A percentile compares a stretch with the other conserved stretches of the same genome.
Evolutionary conservation across 2,797 vertebrate genomes (phyloP).

Genomic region (Prunella strophiata): DNA sequence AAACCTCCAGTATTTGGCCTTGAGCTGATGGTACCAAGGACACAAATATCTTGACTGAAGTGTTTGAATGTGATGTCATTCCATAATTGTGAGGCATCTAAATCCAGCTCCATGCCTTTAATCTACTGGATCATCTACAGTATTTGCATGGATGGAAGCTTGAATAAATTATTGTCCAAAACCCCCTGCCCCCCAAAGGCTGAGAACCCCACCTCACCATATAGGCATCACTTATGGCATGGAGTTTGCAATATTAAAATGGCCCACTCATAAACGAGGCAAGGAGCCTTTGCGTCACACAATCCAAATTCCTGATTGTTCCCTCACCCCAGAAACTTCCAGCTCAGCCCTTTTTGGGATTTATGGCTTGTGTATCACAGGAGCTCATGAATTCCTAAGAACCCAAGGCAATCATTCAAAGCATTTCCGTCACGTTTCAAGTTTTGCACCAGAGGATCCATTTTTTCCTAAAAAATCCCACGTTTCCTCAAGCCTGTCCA

Average conservation of each 20-base stretch:
- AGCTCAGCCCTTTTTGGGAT: not conserved
- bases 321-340: not conserved
- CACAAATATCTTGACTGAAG: not conserved
- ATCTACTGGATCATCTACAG: not conserved
- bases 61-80: not conserved
- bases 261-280: not conserved
- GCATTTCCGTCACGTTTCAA: rapidly evolving
- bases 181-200: not conserved
- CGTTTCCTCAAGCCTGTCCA: not conserved
- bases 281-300: not conserved
- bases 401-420: not conserved
- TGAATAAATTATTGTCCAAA: not conserved
- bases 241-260: not conserved
- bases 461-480: not conserved
- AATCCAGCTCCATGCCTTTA: not conserved
- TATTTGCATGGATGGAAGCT: not conserved
- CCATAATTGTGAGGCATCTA: not conserved
- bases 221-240: not conserved
- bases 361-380: not conserved
- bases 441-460: not conserved
- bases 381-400: not conserved
- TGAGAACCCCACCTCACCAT: not conserved
- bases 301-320: not conserved
- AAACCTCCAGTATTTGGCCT: not conserved
- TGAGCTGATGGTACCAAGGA: not conserved